These are phyloP conservation scores for Rhopalosiphum nymphaeae DNA, from an alignment of 2,888 invertebrate genomes.

Conservation along the genomic window DNA sequence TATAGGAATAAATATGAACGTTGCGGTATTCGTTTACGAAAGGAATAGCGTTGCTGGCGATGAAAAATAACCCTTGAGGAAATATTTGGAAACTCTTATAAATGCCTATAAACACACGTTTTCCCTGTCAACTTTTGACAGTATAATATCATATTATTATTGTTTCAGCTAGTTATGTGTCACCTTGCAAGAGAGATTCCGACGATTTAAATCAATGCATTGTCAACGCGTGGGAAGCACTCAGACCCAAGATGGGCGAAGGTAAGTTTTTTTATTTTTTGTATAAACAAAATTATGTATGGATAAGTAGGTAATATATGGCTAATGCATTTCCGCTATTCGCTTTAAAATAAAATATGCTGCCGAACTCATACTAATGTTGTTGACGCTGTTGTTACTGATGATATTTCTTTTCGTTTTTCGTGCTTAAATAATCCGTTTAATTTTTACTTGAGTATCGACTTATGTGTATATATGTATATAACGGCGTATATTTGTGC, in stretches of 20 bases:
- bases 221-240: constrained; percentile 13
- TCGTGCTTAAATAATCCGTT: neutral
- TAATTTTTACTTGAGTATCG: neutral
- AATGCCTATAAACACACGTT: neutral
- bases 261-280: neutral
- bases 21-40: neutral
- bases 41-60: neutral
- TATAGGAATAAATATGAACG: neutral
- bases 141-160: neutral
- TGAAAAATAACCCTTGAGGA: neutral
- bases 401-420: neutral
- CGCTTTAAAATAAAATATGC: neutral
- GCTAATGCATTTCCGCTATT: neutral
- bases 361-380: neutral
- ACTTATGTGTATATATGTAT: neutral
- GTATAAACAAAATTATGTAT: neutral
- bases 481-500: neutral
- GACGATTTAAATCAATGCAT: constrained; percentile 37
- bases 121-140: neutral
- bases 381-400: neutral
- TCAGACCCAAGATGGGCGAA: constrained; percentile 49
- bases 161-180: constrained; percentile 27
- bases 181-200: constrained; percentile 27
- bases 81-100: neutral
- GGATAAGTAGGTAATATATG: neutral